Base-by-base conservation (phyloP, 1,140 invertebrate genomes). In the Camponotus vicinus region DNA sequence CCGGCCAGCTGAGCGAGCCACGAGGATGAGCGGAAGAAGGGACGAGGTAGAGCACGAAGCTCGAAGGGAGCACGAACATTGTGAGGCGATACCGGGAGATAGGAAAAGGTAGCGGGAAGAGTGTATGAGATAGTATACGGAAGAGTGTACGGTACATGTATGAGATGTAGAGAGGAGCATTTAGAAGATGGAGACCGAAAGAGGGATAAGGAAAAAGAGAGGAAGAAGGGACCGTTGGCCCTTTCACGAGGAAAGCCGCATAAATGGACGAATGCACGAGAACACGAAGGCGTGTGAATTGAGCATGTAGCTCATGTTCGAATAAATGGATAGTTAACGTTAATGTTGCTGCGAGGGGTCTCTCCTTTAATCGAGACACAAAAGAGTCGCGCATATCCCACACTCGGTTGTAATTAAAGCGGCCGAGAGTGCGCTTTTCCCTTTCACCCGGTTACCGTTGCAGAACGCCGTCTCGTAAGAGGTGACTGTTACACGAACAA, bases 221-320 rank as follows among this genome's bases (percentile, higher is more conserved):
- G 32, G 73, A 18, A 13, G 49, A 85, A 66, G 59, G 64, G 82
- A 85, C 49, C 45, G 61, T 63, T 42, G 79, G 18, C 61, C 61
- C 52, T 52, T 64, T 42, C n/a, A 42, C 73, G 73, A 85, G 82
- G 32, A 76, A 45, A 85, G 55, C 67, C 34, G n/a, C 21, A 67
- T 66, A 78, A 78, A 85, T 66, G 73, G 27, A 78, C 18, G 71
- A 49, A 84, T 32, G 63, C 82, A 49, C 59, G 59, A 64, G 59
- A 32, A 85, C 82, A 85, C 82, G 82, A n/a, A 85, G 59, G 82
- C 75, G 71, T 78, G 73, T 64, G 73, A 77, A 78, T 45, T 32
- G 80, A 85, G 82, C 59, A 49, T 66, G 75, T 85, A 78, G 21
- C 40, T 85, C 82, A 77, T 85, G 82, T 85, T 85, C 61, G 32